phyloP scores from a whole-genome alignment of 2,113 vertebrate genomes.

The Calyptommatus sinebrachiatus region DNA sequence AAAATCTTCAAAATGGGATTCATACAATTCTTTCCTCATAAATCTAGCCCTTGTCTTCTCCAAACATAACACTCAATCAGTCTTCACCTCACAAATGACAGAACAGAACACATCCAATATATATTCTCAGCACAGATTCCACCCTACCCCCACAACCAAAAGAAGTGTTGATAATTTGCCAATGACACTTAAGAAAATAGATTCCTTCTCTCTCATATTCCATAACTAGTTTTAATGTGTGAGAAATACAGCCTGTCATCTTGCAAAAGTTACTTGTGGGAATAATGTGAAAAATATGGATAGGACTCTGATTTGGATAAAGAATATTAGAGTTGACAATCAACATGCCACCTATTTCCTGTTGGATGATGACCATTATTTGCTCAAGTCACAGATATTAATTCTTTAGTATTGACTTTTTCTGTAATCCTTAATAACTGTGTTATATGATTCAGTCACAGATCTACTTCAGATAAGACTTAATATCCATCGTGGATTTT shows the following conservation, averaged over 20 bases:
- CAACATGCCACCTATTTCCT: slow-evolving; percentile 63
- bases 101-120: slow-evolving; percentile 50
- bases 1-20: slow-evolving; percentile 41
- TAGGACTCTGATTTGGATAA: slow-evolving; percentile 42
- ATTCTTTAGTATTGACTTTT: slow-evolving; percentile 58
- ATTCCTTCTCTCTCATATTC: slow-evolving; percentile 32
- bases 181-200: slow-evolving; percentile 32
- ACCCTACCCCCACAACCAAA: too few species aligned
- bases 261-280: slow-evolving; percentile 36
- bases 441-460: slow-evolving; percentile 62
- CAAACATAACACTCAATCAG: slow-evolving; percentile 60
- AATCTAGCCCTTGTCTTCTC: slow-evolving; percentile 19
- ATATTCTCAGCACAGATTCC: slow-evolving; percentile 42
- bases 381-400: slow-evolving; percentile 61
- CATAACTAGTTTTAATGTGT: slow-evolving; percentile 44
- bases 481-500: slow-evolving; percentile 51
- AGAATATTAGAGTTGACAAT: slow-evolving; percentile 68
- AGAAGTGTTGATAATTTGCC: slow-evolving; percentile 44
- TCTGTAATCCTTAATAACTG: slow-evolving; percentile 58
- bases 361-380: slow-evolving; percentile 66
- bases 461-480: slow-evolving; percentile 55
- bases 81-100: slow-evolving; percentile 56
- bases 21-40: slow-evolving; percentile 6
- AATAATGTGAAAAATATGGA: slow-evolving; percentile 65
- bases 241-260: slow-evolving; percentile 30